A percentile compares a stretch with the other conserved stretches of the same genome.
Conservation (phyloP, 1,140 invertebrate genomes). For the Araneus ventricosus region DNA sequence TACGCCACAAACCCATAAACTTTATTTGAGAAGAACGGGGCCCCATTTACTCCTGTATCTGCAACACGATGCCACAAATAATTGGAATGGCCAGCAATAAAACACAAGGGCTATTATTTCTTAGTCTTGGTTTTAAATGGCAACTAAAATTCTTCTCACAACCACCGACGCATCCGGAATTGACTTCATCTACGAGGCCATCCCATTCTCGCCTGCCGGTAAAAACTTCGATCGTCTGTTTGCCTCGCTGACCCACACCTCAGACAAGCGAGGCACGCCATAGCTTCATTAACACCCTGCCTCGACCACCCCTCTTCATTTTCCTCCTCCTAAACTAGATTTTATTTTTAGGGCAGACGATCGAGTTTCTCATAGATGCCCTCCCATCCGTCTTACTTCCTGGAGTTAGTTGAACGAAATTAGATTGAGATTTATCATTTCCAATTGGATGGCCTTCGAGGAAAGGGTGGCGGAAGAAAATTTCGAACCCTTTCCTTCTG, state of each 20-base stretch:
- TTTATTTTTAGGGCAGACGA: neutral
- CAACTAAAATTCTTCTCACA: too few species aligned
- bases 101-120: too few species aligned
- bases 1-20: too few species aligned
- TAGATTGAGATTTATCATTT: constrained; percentile 31
- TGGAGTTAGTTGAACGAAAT: neutral
- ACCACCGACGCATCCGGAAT: neutral
- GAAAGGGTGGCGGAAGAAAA: neutral
- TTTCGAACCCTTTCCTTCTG: neutral
- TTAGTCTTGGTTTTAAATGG: too few species aligned
- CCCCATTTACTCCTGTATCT: too few species aligned
- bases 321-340: neutral
- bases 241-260: neutral
- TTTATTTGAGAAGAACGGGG: too few species aligned
- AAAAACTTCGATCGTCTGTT: neutral
- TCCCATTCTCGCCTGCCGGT: neutral
- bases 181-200: neutral
- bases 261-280: constrained; percentile 10
- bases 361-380: neutral
- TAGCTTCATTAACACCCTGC: constrained; percentile 20
- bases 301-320: neutral
- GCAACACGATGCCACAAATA: too few species aligned
- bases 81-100: too few species aligned
- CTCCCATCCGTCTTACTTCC: neutral
- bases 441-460: neutral